Conservation (phyloP, 2,888 invertebrate genomes). For the Andrena praecox region DNA sequence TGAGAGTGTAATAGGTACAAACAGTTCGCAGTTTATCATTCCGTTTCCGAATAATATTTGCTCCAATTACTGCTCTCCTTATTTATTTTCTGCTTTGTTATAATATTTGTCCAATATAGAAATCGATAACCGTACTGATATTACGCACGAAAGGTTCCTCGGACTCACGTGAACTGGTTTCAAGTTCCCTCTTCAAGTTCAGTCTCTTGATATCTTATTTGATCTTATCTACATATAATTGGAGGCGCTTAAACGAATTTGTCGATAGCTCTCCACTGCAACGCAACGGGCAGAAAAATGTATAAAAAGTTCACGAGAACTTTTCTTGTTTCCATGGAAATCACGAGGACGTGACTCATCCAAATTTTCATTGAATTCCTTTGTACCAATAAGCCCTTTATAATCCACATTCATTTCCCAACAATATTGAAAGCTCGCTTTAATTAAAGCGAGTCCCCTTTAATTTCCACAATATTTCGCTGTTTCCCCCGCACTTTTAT, state of each 20-base stretch:
- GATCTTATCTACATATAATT: no score
- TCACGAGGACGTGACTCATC: background rate
- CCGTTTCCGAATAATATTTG: background rate
- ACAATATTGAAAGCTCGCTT: background rate
- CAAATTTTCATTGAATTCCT: background rate
- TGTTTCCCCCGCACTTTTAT: background rate
- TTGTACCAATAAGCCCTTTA: background rate
- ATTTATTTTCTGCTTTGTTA: background rate
- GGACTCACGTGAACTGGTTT: background rate
- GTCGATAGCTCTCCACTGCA: background rate
- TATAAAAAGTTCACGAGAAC: background rate
- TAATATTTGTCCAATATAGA: background rate
- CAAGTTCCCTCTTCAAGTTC: background rate
- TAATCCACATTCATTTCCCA: background rate
- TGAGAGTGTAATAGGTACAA: background rate
- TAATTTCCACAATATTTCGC: background rate
- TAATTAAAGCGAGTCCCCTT: background rate
- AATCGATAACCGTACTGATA: background rate
- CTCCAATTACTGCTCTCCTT: background rate
- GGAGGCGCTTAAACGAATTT: no score
- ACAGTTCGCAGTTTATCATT: background rate
- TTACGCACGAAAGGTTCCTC: background rate
- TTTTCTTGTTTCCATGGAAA: conserved; percentile 6
- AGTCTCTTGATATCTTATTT: no score
- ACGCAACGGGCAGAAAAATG: background rate